A percentile compares a stretch with the other conserved stretches of the same genome.
phyloP scores from a whole-genome alignment of 2,888 invertebrate genomes.

The Ryuthela nishihirai region DNA sequence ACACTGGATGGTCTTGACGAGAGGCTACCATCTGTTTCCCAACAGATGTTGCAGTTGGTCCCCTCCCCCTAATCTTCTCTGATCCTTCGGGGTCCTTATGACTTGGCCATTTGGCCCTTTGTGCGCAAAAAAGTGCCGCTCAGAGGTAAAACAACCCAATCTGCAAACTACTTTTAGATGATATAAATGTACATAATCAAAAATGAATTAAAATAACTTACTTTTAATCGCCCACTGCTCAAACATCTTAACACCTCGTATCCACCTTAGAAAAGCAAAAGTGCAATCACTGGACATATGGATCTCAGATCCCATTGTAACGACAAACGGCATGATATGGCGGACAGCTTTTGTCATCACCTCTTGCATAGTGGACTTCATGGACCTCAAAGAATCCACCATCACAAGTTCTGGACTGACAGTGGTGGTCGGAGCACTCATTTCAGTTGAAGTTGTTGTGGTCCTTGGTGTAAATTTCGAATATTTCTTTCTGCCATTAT shows the following conservation, averaged over 20 bases:
- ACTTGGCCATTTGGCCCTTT: no score
- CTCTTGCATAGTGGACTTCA: slow-evolving; percentile 25
- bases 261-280: slow-evolving; percentile 24
- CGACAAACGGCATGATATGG: slow-evolving; percentile 26
- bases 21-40: no score
- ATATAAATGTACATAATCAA: not conserved
- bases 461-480: no score
- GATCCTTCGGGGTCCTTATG: no score
- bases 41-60: no score
- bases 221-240: slow-evolving; percentile 32
- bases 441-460: no score
- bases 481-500: no score
- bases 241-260: slow-evolving; percentile 21
- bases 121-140: no score
- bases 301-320: slow-evolving; percentile 26
- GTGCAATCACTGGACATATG: slow-evolving; percentile 31
- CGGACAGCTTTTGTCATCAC: slow-evolving; percentile 23
- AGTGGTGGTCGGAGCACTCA: not conserved
- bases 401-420: slow-evolving; percentile 8
- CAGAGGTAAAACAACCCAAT: no score
- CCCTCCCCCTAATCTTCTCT: no score
- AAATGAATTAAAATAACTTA: slow-evolving; percentile 16
- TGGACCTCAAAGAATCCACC: slow-evolving; percentile 21
- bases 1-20: no score
- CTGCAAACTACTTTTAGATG: no score